These are phyloP conservation scores for Ciconia stormi DNA, from an alignment of 2,113 vertebrate species.

Conservation along the genomic window DNA sequence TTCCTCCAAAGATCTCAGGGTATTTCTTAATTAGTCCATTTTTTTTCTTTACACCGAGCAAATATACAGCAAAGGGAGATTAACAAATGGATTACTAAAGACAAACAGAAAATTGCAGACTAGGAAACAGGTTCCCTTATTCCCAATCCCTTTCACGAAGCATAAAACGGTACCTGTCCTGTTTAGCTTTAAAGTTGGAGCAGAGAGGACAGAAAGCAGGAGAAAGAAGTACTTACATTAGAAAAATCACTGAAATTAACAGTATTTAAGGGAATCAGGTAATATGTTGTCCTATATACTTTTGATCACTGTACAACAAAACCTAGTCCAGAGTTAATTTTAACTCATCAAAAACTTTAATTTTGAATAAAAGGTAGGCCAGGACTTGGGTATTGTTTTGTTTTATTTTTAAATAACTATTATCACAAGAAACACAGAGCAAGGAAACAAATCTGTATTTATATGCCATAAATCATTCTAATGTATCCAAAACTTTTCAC, in stretches of 20 bases:
- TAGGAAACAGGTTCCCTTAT: not conserved
- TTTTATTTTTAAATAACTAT: not conserved
- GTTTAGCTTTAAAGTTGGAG: not conserved
- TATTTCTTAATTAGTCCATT: not conserved
- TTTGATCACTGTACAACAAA: not conserved
- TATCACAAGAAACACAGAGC: not conserved
- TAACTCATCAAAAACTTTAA: not conserved
- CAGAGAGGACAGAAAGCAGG: not conserved
- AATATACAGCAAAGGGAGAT: not conserved
- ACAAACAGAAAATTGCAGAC: not conserved
- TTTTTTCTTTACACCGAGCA: not conserved
- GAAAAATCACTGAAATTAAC: not conserved
- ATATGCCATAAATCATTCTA: not conserved
- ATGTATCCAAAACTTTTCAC: not conserved
- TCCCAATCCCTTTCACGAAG: not conserved
- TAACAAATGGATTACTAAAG: not conserved
- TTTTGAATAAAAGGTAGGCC: not conserved
- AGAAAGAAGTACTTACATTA: not conserved
- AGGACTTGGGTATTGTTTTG: not conserved
- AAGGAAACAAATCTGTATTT: not conserved
- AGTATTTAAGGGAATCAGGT: not conserved
- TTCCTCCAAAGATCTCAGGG: not conserved
- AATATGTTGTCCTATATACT: not conserved
- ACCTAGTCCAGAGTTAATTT: not conserved
- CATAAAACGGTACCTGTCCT: not conserved